These are phyloP conservation scores for Scaptomyza polygonia DNA, from an alignment of 2,888 invertebrate genomes.

Conservation along the genomic window DNA sequence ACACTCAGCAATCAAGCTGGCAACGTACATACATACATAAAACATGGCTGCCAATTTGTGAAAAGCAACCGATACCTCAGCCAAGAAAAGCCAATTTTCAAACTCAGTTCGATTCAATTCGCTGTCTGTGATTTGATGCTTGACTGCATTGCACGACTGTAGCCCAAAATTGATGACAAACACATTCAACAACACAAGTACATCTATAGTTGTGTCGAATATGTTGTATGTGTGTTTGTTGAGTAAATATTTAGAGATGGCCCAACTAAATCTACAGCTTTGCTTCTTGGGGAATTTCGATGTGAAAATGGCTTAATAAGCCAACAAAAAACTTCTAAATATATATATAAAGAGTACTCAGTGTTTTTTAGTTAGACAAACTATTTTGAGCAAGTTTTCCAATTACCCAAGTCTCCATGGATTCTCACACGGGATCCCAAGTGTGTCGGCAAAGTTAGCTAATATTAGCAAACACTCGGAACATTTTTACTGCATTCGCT, in stretches of 20 bases:
- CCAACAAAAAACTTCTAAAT: slow-evolving; percentile 1
- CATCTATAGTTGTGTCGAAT: not conserved
- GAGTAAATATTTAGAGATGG: not conserved
- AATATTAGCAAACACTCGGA: slow-evolving; percentile 29
- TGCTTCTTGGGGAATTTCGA: not conserved
- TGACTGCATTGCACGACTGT: slow-evolving; percentile 34
- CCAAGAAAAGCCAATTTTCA: slow-evolving; percentile 18
- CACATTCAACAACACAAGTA: slow-evolving; percentile 6
- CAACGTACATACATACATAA: slow-evolving; percentile 45
- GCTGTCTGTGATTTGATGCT: slow-evolving; percentile 43
- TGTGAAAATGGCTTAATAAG: slow-evolving; percentile 8
- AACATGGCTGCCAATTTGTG: slow-evolving; percentile 34
- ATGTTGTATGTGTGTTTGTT: not conserved
- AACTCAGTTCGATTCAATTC: slow-evolving; percentile 6
- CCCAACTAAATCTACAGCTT: not conserved
- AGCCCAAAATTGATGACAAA: slow-evolving; percentile 28
- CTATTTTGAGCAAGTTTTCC: slow-evolving; percentile 31
- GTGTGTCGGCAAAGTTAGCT: slow-evolving; percentile 64
- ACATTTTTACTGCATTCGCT: slow-evolving; percentile 12
- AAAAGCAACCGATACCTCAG: slow-evolving; percentile 25
- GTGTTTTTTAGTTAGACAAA: slow-evolving; percentile 8
- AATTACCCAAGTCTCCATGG: slow-evolving; percentile 49
- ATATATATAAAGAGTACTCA: slow-evolving; percentile 1
- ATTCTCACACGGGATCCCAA: slow-evolving; percentile 19
- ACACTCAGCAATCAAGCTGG: slow-evolving; percentile 46